phyloP scores from a whole-genome alignment of 2,888 invertebrate genomes.

The Heliconius cydno region DNA sequence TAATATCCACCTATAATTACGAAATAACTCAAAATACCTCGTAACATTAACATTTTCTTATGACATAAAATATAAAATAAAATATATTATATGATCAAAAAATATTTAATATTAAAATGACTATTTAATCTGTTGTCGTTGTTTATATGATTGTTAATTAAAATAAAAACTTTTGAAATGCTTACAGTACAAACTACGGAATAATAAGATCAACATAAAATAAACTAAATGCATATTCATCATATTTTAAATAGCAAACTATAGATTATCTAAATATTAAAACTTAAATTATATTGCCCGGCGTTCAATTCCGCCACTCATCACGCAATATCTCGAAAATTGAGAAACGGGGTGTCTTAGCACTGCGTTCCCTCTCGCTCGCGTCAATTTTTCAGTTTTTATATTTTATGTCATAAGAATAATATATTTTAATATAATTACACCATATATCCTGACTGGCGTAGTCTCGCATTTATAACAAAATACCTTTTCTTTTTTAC shows the following conservation, averaged over 20 bases:
- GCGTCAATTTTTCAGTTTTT: not conserved
- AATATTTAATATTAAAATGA: not conserved
- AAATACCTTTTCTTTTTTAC: not conserved
- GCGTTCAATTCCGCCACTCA: not conserved
- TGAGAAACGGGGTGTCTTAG: no score
- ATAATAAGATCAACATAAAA: not conserved
- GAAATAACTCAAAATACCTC: constrained; percentile 32
- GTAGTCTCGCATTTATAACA: not conserved
- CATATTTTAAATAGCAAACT: not conserved
- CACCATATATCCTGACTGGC: constrained; percentile 14
- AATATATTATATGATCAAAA: no score
- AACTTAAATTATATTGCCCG: not conserved
- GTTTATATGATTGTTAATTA: not conserved
- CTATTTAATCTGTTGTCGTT: not conserved
- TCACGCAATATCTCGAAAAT: not conserved
- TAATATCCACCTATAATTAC: constrained; percentile 19
- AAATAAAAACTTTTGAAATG: not conserved
- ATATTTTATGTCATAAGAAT: constrained; percentile 16
- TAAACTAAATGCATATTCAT: not conserved
- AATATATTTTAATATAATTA: constrained; percentile 17
- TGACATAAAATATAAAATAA: constrained; percentile 9
- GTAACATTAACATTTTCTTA: constrained; percentile 27
- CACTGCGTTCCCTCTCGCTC: not conserved
- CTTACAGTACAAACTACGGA: not conserved
- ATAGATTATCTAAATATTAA: not conserved